Evolutionary conservation across 2,888 invertebrate species (phyloP).

Genomic region (Chalcosyrphus nemorum): DNA sequence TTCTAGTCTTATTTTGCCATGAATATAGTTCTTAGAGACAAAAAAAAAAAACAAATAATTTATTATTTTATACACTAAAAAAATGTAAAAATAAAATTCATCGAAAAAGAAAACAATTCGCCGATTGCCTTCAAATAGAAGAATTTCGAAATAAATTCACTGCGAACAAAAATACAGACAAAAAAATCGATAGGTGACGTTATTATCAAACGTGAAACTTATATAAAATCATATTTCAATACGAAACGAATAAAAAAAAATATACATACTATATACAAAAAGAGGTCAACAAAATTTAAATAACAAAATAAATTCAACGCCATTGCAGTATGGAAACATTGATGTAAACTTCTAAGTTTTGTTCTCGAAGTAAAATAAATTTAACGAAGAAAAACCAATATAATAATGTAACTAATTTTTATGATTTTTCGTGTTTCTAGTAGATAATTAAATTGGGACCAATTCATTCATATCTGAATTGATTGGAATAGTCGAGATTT

Average conservation of each 20-base stretch:
- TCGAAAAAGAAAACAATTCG: conserved; percentile 79
- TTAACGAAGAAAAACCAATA: conserved; percentile 68
- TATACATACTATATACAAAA: conserved; percentile 60
- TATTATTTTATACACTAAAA: conserved; percentile 65
- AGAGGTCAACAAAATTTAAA: conserved; percentile 55
- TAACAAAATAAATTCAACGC: conserved; percentile 44
- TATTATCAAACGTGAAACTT: conserved; percentile 69
- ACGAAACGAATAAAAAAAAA: conserved; percentile 66
- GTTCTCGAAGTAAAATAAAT: conserved; percentile 72
- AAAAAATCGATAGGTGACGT: conserved; percentile 57
- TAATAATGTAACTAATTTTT: conserved; percentile 50
- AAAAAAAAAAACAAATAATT: conserved; percentile 26
- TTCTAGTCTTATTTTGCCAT: conserved; percentile 35
- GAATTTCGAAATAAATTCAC: conserved; percentile 80
- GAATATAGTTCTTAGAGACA: conserved; percentile 42
- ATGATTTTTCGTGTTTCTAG: conserved; percentile 62
- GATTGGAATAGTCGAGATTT: conserved; percentile 75
- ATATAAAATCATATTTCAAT: conserved; percentile 69
- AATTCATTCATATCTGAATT: conserved; percentile 78
- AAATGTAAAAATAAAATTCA: conserved; percentile 71
- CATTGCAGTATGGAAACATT: conserved; percentile 63
- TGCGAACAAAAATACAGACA: conserved; percentile 67
- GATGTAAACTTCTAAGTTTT: conserved; percentile 57
- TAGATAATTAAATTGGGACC: conserved; percentile 76
- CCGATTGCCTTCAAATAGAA: conserved; percentile 82